Conservation (phyloP, 2,113 vertebrate genomes). For the Myotis lucifugus region DNA sequence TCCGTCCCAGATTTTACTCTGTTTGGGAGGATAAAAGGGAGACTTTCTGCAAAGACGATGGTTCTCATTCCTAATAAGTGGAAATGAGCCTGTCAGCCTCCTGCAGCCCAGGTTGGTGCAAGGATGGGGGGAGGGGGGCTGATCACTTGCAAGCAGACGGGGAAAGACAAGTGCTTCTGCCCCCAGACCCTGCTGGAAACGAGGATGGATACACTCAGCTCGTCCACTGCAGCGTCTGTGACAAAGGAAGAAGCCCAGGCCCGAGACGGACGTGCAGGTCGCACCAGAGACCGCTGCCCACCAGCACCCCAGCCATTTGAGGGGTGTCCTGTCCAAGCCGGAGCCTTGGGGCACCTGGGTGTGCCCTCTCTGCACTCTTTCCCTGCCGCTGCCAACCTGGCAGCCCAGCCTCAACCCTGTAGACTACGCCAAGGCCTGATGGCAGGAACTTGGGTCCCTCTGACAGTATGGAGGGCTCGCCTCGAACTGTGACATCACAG, state of each 20-base stretch:
- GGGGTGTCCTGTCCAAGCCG: not conserved
- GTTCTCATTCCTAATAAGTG: not conserved
- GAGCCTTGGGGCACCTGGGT: not conserved
- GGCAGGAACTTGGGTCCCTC: not conserved
- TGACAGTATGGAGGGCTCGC: not conserved
- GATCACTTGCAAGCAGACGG: not conserved
- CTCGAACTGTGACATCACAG: not conserved
- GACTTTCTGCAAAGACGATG: not conserved
- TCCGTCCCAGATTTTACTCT: not conserved
- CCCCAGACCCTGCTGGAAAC: not conserved
- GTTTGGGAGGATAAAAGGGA: not conserved
- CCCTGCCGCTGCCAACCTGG: not conserved
- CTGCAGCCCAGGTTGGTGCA: not conserved
- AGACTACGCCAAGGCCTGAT: not conserved
- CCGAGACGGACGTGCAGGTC: not conserved
- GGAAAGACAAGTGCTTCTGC: not conserved
- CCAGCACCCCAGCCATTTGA: not conserved
- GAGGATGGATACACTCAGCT: not conserved
- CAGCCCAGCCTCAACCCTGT: not conserved
- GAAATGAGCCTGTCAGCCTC: not conserved
- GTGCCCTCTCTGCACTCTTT: not conserved
- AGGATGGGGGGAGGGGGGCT: not conserved
- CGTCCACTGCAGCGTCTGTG: accelerated
- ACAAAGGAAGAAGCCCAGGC: not conserved
- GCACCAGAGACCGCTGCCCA: not conserved